Percentiles rank a stretch among this genome's conserved stretches.
Conservation (phyloP, 2,888 invertebrate species). For the Melipona beecheii region DNA sequence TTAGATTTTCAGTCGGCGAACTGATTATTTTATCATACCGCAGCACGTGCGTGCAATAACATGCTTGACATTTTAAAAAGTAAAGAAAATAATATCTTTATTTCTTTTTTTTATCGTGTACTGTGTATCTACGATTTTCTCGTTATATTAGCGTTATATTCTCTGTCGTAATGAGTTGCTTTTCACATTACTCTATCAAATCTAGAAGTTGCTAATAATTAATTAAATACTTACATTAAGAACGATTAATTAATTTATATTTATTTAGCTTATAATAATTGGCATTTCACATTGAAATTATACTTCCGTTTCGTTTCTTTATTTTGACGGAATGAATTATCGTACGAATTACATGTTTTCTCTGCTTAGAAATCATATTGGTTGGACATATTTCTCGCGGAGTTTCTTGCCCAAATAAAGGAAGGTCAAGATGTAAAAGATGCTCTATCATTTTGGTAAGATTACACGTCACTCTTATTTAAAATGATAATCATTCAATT, state of each 20-base stretch:
- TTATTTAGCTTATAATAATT: slow-evolving; percentile 13
- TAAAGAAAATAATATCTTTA: slow-evolving; percentile 20
- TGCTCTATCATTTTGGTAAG: slow-evolving; percentile 87
- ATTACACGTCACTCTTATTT: slow-evolving; percentile 23
- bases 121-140: slow-evolving; percentile 40
- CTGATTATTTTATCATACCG: slow-evolving; percentile 48
- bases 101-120: slow-evolving; percentile 27
- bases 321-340: background rate
- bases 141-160: slow-evolving; percentile 16
- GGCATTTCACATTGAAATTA: background rate
- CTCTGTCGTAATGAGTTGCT: slow-evolving; percentile 47
- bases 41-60: slow-evolving; percentile 32
- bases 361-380: slow-evolving; percentile 87
- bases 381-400: slow-evolving; percentile 88
- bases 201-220: background rate
- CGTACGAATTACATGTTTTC: background rate
- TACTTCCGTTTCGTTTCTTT: background rate
- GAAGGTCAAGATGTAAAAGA: slow-evolving; percentile 86
- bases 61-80: slow-evolving; percentile 32
- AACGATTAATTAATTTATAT: slow-evolving; percentile 15
- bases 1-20: slow-evolving; percentile 1
- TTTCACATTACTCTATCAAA: slow-evolving; percentile 31
- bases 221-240: background rate
- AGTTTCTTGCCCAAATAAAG: slow-evolving; percentile 86
- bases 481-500: background rate